Conservation (phyloP, 2,888 invertebrate species). For the Trachelus tabidus region DNA sequence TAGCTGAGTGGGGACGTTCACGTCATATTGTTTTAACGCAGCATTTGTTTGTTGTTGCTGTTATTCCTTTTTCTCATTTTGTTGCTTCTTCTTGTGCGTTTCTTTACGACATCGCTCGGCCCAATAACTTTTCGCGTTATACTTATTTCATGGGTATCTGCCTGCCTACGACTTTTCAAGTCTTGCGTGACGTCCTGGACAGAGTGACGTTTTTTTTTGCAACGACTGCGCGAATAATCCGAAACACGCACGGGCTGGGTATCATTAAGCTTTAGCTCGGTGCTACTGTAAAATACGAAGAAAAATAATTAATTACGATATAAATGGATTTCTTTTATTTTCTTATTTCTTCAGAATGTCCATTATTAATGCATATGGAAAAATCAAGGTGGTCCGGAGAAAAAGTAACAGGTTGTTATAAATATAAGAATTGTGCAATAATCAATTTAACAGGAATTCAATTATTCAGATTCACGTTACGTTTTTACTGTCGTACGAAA, state of each 20-base stretch:
- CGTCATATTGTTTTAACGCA: background rate
- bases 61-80: background rate
- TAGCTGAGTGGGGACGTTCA: constrained; percentile 9
- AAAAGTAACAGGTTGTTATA: background rate
- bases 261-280: background rate
- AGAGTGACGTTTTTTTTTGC: background rate
- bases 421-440: background rate
- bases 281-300: background rate
- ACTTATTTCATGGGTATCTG: background rate
- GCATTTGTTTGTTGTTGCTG: constrained; percentile 1
- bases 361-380: background rate
- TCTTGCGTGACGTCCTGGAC: background rate
- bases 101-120: background rate
- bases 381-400: background rate
- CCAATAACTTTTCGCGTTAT: background rate
- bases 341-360: background rate
- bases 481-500: background rate
- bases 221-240: background rate
- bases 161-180: background rate
- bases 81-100: background rate
- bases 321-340: background rate
- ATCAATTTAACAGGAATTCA: background rate
- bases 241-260: background rate
- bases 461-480: background rate
- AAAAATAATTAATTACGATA: background rate